Conservation (phyloP, 1,140 invertebrate genomes). For the Episyrphus balteatus region DNA sequence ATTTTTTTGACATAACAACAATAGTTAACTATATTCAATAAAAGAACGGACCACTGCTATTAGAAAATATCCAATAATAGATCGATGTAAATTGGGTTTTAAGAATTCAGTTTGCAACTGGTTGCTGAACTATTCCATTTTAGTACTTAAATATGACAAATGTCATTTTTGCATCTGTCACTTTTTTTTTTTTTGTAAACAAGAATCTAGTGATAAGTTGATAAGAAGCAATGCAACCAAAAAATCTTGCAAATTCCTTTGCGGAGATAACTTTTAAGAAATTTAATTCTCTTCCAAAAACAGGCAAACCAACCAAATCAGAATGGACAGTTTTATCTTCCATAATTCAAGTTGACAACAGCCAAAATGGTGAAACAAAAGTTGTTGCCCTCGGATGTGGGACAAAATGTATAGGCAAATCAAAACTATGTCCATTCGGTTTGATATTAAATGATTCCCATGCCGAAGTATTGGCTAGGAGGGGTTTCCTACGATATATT, state of each 20-base stretch:
- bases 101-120: too few species aligned
- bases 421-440: constrained; percentile 49
- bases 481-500: constrained; percentile 70
- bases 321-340: constrained; percentile 80
- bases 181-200: too few species aligned
- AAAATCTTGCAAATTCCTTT: constrained; percentile 18
- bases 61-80: too few species aligned
- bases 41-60: too few species aligned
- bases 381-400: constrained; percentile 77
- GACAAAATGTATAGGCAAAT: constrained; percentile 78
- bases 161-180: too few species aligned
- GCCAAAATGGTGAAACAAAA: constrained; percentile 33
- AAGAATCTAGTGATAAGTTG: too few species aligned
- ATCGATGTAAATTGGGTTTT: too few species aligned
- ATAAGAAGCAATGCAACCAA: too few species aligned
- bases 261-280: constrained; percentile 46
- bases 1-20: too few species aligned
- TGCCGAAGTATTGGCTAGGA: constrained; percentile 76
- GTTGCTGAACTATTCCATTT: too few species aligned
- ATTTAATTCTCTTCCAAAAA: constrained; percentile 59
- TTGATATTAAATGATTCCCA: constrained; percentile 79
- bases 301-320: constrained; percentile 63
- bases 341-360: constrained; percentile 47
- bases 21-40: too few species aligned
- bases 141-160: too few species aligned